These are phyloP conservation scores for Tachyglossus aculeatus DNA, from an alignment of 2,797 vertebrate species.

Conservation along the genomic window DNA sequence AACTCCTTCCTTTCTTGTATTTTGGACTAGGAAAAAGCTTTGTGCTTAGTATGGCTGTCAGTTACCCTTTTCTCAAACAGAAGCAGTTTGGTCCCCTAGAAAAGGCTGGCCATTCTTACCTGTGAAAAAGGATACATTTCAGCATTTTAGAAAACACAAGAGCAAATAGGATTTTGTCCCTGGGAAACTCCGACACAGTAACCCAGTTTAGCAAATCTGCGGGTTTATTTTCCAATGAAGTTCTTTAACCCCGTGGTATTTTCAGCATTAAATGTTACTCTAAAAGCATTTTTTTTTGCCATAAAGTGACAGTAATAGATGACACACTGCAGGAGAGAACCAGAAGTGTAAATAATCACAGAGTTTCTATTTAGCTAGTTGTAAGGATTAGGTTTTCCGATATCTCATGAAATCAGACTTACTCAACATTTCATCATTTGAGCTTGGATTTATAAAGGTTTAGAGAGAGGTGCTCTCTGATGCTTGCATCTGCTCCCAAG, in stretches of 20 bases:
- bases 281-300: slow-evolving; percentile 46
- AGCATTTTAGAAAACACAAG: neutral
- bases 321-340: slow-evolving; percentile 32
- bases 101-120: slow-evolving; percentile 10
- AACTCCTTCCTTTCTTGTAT: slow-evolving; percentile 32
- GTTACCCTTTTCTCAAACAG: slow-evolving; percentile 42
- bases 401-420: slow-evolving; percentile 59
- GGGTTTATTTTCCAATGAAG: slow-evolving; percentile 55
- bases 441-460: slow-evolving; percentile 50
- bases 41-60: slow-evolving; percentile 49
- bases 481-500: neutral
- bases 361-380: slow-evolving; percentile 56
- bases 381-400: slow-evolving; percentile 35
- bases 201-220: slow-evolving; percentile 27
- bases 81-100: neutral
- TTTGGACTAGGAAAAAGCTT: slow-evolving; percentile 40
- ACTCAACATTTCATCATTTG: slow-evolving; percentile 51
- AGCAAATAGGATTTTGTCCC: neutral
- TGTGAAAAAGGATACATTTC: slow-evolving; percentile 16
- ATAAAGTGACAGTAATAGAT: slow-evolving; percentile 65
- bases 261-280: slow-evolving; percentile 57
- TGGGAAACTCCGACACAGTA: neutral
- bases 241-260: slow-evolving; percentile 61
- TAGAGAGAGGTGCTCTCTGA: slow-evolving; percentile 13
- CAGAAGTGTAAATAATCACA: slow-evolving; percentile 65